These are phyloP conservation scores for Sarcophaga subvicina DNA, from an alignment of 2,888 invertebrate genomes.

Conservation along the genomic window DNA sequence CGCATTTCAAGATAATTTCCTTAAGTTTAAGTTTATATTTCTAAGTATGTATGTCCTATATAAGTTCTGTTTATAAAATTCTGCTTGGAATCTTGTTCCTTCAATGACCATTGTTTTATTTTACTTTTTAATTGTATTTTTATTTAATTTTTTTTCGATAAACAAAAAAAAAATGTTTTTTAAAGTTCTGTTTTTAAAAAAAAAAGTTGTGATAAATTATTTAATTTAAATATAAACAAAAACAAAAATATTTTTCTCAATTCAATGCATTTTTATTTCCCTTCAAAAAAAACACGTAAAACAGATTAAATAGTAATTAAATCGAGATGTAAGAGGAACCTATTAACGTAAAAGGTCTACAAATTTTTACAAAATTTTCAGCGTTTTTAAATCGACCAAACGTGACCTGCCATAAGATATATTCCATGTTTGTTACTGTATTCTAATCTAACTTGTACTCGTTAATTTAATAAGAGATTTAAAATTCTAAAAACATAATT, in stretches of 20 bases:
- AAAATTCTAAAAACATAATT: no score
- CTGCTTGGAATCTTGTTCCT: conserved; percentile 30
- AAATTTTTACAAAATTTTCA: no score
- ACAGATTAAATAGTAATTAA: no score
- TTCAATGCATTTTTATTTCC: conserved; percentile 7
- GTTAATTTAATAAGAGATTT: no score
- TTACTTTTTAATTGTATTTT: conserved; percentile 37
- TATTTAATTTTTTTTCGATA: background rate
- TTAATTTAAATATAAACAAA: conserved; percentile 65
- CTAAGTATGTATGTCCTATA: conserved; percentile 25
- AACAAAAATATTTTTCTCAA: conserved; percentile 17
- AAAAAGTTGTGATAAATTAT: conserved; percentile 69
- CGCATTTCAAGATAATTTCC: conserved; percentile 24
- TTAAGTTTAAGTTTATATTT: conserved; percentile 45
- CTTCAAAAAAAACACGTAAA: background rate
- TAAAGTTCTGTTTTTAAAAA: conserved; percentile 44
- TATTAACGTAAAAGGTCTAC: no score
- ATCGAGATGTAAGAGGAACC: no score
- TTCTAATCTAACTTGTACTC: no score
- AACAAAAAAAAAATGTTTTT: no score
- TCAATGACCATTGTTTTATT: conserved; percentile 28
- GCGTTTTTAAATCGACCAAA: no score
- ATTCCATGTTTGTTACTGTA: no score
- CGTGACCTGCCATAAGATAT: no score
- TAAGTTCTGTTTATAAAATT: conserved; percentile 48